Base-by-base conservation (phyloP, 2,113 vertebrate species). In the Pao palembangensis region DNA sequence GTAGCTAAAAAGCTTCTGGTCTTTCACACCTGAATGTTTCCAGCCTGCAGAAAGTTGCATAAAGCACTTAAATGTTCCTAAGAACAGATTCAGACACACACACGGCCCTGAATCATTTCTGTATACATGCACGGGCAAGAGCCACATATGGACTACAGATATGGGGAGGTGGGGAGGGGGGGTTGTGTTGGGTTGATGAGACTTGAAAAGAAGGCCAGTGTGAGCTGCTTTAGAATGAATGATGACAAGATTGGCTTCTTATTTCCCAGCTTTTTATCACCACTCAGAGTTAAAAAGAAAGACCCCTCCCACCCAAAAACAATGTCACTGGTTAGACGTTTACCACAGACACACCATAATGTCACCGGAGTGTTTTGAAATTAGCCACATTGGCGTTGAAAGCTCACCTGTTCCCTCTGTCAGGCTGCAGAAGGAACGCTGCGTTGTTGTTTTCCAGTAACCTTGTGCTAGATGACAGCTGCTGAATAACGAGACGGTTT, bases 141-240 rank as follows among this genome's bases (percentile, higher is more conserved):
- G 12, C 12, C 12, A 14, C 42, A 43, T 43, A 15, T 1, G 51
- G 25, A 31, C 28, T 8, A 6, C 28, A 31, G 28, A 31, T 31
- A 31, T 6, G 28, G 8, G 5, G 28, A 5, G 28, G 1, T 31
- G 28, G 21, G 21, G 51, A 14, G 18, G 16, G 41, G n/a, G 8
- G 6, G 64, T 41, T 55, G 71, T 41, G 46, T 62, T 64, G 50
- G 58, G 61, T 67, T 78, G 81, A 76, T 78, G 79, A 72, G 64
- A 72, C 78, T 74, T 76, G 81, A 80, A 80, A 76, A 71, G 66
- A 77, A 23, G 21, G 21, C 21, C 2, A 23, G 21, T 23, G 21
- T 23, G 25, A 19, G 66, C 60, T 8, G 77, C 85, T 78, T 78
- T 51, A 52, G 59, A 83, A 83, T 73, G 74, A 83, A 66, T 66